A percentile compares a stretch with the other conserved stretches of the same genome.
These are phyloP conservation scores for Oreochromis aureus DNA, from an alignment of 2,113 vertebrate species.

Conservation along the genomic window DNA sequence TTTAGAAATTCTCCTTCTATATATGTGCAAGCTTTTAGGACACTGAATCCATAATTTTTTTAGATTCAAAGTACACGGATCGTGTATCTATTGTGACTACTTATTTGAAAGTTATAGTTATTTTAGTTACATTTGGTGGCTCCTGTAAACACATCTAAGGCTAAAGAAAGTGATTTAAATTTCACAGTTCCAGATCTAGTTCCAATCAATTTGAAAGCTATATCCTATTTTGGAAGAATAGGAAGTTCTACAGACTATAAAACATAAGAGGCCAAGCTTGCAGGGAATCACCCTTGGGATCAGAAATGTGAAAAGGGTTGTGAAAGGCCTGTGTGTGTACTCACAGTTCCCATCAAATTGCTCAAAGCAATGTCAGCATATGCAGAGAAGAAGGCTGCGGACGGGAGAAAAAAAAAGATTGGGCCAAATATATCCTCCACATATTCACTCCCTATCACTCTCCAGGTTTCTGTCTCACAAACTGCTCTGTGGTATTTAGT, in stretches of 20 bases:
- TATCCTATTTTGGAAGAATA: rapidly evolving
- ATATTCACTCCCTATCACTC: neutral
- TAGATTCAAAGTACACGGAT: neutral
- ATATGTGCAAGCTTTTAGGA: neutral
- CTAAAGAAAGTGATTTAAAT: neutral
- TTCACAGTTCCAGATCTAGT: rapidly evolving
- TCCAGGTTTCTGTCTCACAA: neutral
- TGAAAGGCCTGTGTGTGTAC: constrained; percentile 2
- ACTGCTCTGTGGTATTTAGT: neutral
- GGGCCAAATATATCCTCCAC: neutral
- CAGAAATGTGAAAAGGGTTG: neutral
- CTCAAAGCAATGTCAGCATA: constrained; percentile 69
- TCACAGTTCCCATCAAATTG: constrained; percentile 71
- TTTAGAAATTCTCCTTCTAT: neutral
- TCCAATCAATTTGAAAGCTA: neutral
- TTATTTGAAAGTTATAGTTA: neutral
- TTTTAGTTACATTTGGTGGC: neutral
- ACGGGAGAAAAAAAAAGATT: neutral
- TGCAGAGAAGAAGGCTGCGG: constrained; percentile 65
- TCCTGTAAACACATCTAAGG: neutral
- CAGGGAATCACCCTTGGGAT: neutral
- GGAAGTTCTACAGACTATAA: neutral
- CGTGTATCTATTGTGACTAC: neutral
- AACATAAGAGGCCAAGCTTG: neutral
- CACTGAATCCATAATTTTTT: neutral